These are phyloP conservation scores for Frankliniella fusca DNA, from an alignment of 2,888 invertebrate genomes.

Conservation along the genomic window DNA sequence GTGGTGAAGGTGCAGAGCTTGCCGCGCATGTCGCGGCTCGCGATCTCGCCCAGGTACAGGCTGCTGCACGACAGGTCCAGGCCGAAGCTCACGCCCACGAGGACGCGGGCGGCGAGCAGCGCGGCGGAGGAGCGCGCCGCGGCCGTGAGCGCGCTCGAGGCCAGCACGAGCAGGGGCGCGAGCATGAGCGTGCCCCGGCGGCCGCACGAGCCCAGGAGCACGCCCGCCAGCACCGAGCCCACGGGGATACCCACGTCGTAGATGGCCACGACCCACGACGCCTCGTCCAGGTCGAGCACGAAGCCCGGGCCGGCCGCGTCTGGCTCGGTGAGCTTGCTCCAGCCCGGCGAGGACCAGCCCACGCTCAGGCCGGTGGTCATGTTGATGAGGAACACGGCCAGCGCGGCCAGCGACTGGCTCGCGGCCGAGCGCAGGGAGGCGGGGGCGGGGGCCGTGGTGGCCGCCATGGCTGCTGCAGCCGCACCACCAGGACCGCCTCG, in stretches of 20 bases:
- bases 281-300: constrained; percentile 22
- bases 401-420: constrained; percentile 10
- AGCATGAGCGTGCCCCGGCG: constrained; percentile 30
- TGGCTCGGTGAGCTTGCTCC: neutral
- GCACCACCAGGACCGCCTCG: too few species aligned
- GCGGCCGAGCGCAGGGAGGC: neutral
- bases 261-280: constrained; percentile 30
- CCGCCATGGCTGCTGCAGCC: neutral
- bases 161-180: constrained; percentile 27
- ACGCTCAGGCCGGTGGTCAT: neutral
- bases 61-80: constrained; percentile 30
- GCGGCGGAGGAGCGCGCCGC: constrained; percentile 24
- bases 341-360: constrained; percentile 11
- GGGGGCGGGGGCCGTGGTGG: neutral
- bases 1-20: constrained; percentile 39
- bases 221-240: constrained; percentile 31
- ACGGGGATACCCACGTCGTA: constrained; percentile 31
- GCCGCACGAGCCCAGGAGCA: constrained; percentile 32
- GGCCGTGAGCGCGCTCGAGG: constrained; percentile 30
- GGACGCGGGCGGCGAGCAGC: constrained; percentile 31
- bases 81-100: constrained; percentile 32
- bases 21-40: constrained; percentile 30
- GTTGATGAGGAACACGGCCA: constrained; percentile 14
- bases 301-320: constrained; percentile 11
- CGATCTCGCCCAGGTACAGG: constrained; percentile 34